Evolutionary conservation across 2,888 invertebrate species (phyloP).

Genomic region (Meteorus cinctellus): DNA sequence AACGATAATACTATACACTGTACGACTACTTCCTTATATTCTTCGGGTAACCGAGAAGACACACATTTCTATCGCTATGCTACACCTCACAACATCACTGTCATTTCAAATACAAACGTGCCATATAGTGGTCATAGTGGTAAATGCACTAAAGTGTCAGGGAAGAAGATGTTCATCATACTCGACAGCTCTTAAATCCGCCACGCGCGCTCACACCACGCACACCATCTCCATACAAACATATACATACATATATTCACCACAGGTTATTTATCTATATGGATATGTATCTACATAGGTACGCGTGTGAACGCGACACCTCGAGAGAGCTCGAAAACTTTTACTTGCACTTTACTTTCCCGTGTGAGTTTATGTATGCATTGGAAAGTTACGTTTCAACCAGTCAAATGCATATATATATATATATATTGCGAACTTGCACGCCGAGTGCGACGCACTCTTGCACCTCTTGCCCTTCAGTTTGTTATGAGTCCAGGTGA

Average conservation of each 20-base stretch:
- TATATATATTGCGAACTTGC: conserved; percentile 10
- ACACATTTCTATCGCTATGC: neutral
- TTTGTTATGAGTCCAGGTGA: neutral
- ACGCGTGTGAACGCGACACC: conserved; percentile 28
- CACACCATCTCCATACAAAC: neutral
- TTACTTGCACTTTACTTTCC: conserved; percentile 27
- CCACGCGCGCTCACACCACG: conserved; percentile 1
- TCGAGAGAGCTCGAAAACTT: conserved; percentile 1
- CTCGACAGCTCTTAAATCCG: conserved; percentile 20
- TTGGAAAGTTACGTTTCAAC: conserved; percentile 12
- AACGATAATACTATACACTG: neutral
- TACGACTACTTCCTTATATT: conserved; percentile 19
- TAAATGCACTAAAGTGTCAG: conserved; percentile 15
- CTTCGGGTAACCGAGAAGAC: conserved; percentile 17
- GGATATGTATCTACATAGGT: neutral
- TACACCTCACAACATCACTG: neutral
- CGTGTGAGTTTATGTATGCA: conserved; percentile 20
- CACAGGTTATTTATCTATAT: neutral
- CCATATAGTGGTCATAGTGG: neutral
- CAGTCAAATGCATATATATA: conserved; percentile 5
- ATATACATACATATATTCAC: neutral
- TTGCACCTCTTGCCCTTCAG: neutral
- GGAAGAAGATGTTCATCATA: conserved; percentile 18
- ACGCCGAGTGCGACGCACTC: neutral
- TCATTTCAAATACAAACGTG: conserved; percentile 6